Conservation (phyloP, 2,797 vertebrate genomes). For the Anabas testudineus region DNA sequence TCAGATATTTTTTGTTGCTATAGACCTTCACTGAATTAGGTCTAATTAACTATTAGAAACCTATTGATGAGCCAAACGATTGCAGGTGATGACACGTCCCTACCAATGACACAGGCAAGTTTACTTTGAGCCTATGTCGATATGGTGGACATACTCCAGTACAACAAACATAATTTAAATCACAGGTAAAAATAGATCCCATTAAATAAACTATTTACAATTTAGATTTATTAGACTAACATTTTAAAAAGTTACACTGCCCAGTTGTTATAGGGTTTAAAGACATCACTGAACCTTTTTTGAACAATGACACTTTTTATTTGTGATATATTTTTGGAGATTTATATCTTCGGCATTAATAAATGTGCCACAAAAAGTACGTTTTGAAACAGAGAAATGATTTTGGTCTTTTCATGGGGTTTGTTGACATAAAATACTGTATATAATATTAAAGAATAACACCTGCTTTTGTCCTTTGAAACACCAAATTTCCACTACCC, state of each 20-base stretch:
- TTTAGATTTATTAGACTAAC: not conserved
- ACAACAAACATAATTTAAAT: not conserved
- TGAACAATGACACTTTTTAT: not conserved
- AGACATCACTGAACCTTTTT: not conserved
- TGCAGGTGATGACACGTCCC: not conserved
- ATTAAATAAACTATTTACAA: not conserved
- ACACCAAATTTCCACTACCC: not conserved
- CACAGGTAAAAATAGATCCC: not conserved
- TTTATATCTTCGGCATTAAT: not conserved
- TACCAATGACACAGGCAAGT: not conserved
- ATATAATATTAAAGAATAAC: constrained; percentile 4
- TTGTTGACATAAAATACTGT: constrained; percentile 17
- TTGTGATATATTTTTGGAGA: not conserved
- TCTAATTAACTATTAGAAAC: not conserved
- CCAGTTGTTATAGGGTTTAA: not conserved
- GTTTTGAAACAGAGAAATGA: not conserved
- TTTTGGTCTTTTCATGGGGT: constrained; percentile 33
- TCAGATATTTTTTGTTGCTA: not conserved
- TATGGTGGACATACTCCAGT: not conserved
- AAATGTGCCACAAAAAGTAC: not conserved
- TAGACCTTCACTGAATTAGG: not conserved
- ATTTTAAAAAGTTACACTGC: not conserved
- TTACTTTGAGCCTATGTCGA: not conserved
- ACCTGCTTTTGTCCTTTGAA: not conserved
- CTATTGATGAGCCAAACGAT: not conserved